A percentile compares a stretch with the other conserved stretches of the same genome.
Conservation (phyloP, 1,140 invertebrate species). For the Centruroides sculpturatus region DNA sequence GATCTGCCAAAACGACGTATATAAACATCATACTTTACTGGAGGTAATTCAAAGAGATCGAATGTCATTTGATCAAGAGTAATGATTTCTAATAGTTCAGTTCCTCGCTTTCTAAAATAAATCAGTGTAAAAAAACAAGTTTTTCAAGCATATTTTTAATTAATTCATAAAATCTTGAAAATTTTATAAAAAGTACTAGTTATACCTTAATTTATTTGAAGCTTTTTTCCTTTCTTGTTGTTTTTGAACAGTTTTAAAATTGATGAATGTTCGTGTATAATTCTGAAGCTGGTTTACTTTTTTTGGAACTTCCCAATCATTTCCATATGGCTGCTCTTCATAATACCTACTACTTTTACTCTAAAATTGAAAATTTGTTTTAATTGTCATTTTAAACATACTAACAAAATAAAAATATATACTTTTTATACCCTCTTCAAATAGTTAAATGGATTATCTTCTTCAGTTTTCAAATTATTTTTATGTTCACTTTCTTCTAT, state of each 20-base stretch:
- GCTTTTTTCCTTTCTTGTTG: slow-evolving; percentile 27
- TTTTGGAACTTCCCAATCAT: neutral
- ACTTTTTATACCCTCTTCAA: neutral
- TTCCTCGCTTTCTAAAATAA: slow-evolving; percentile 34
- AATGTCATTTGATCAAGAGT: slow-evolving; percentile 49
- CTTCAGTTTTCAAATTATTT: neutral
- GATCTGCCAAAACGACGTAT: slow-evolving; percentile 54
- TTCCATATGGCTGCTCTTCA: slow-evolving; percentile 6
- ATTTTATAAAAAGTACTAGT: no score
- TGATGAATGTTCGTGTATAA: slow-evolving; percentile 31
- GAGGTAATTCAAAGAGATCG: slow-evolving; percentile 50
- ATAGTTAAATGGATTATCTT: neutral
- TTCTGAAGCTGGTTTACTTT: slow-evolving; percentile 1
- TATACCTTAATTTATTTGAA: slow-evolving; percentile 23
- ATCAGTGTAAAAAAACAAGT: neutral
- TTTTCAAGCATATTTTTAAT: no score
- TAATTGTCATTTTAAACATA: neutral
- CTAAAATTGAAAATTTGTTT: neutral
- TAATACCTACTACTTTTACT: neutral
- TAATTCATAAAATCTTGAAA: no score
- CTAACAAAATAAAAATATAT: no score
- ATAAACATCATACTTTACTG: slow-evolving; percentile 59
- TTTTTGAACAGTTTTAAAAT: slow-evolving; percentile 39
- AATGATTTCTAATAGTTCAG: slow-evolving; percentile 55
- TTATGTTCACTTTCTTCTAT: neutral